Conservation (phyloP, 2,888 invertebrate genomes). For the Lumbricus terrestris region DNA sequence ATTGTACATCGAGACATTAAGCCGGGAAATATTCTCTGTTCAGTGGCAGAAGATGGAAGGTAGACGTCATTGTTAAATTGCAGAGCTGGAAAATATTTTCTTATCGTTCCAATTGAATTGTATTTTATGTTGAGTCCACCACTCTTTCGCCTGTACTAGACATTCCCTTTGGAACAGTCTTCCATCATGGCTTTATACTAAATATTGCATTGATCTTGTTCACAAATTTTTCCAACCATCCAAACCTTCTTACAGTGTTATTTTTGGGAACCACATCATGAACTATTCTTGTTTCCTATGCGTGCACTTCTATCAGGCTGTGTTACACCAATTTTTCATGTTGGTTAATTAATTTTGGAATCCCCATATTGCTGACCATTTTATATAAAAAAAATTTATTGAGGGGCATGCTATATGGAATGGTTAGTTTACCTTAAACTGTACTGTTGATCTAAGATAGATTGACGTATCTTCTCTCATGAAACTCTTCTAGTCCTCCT, state of each 20-base stretch:
- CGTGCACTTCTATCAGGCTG: too few relatives aligned
- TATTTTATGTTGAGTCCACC: background rate
- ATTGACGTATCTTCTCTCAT: too few relatives aligned
- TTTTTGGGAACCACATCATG: too few relatives aligned
- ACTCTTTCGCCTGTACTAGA: background rate
- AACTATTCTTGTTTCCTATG: too few relatives aligned
- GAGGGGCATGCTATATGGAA: too few relatives aligned
- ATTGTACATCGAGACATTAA: slow-evolving; percentile 91
- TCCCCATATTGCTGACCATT: too few relatives aligned
- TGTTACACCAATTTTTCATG: too few relatives aligned
- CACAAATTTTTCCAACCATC: background rate
- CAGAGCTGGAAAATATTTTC: too few relatives aligned
- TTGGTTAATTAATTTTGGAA: too few relatives aligned
- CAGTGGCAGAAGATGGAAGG: slow-evolving; percentile 82
- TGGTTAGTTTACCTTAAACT: background rate
- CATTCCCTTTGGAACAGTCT: background rate
- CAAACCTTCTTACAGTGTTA: too few relatives aligned
- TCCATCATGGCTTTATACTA: background rate
- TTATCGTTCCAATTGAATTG: background rate
- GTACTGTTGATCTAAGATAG: background rate
- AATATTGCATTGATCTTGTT: background rate
- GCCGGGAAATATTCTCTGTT: slow-evolving; percentile 96
- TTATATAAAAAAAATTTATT: too few relatives aligned
- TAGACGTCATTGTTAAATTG: slow-evolving; percentile 31
- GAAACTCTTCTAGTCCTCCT: too few relatives aligned